Evolutionary conservation across 2,888 invertebrate species (phyloP), one percentile per base, ranked within the genome.

Genomic region (Esperia sulphurella): DNA sequence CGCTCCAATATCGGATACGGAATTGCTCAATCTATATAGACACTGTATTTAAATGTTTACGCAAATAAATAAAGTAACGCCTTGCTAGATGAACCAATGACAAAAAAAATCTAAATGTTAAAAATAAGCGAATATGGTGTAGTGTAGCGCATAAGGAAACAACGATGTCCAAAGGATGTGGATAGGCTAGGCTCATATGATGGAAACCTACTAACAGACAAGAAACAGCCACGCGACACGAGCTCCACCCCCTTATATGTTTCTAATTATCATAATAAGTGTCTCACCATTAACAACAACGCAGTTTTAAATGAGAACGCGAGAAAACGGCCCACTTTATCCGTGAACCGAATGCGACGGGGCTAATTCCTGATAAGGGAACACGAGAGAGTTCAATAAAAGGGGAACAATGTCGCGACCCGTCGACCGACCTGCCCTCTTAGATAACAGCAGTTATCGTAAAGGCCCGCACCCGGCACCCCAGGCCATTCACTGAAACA

Each of bases 261-360:
- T 77, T 78, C 73, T 79, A 81, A 86, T 86, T 85, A 78, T 72
- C 71, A 77, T 83, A 85, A 85, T 85, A 83, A 82, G 81, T 75
- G 74, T 73, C 75, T 79, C 75, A 68, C 66, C 73, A 78, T 82
- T 79, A 82, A 68, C 67, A 70, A 71, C 74, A 69, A 69, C 65
- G 76, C 63, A 79, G 68, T 71, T 84, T 84, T 79, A 80, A 87
- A 87, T 82, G 79, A 77, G 31, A 79, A 71, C 72, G 70, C 75
- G 71, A 65, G 65, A 71, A 48, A 83, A 83, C 72, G 73, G 79
- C 77, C 80, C 76, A 81, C 74, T 84, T 80, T 75, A 75, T 70
- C 71, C 76, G 80, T 82, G 80, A 80, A 80, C 75, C 65, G 74
- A 85, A 81, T 79, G 75, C 74, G 72, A 73, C 68, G 71, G 72